These are phyloP conservation scores for Nycticebus coucang DNA, from an alignment of 2,113 vertebrate species.

Conservation along the genomic window DNA sequence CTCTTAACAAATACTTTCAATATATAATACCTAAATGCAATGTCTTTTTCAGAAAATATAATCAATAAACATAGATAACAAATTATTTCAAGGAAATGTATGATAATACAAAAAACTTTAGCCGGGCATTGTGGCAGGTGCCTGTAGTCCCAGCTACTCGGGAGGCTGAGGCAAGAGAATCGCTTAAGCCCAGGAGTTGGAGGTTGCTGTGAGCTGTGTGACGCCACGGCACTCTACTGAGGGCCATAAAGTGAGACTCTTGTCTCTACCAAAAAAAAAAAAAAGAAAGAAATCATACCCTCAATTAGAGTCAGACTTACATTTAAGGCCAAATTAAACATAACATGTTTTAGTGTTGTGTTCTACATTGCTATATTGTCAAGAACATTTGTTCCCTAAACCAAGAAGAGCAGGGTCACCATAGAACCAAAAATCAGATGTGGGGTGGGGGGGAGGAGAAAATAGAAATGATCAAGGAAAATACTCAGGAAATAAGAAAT, in stretches of 20 bases:
- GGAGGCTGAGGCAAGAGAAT: no score
- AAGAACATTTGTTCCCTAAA: neutral
- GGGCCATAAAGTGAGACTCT: no score
- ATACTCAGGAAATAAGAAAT: conserved; percentile 76
- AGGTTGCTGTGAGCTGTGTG: no score
- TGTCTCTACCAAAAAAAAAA: no score
- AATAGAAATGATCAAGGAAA: conserved; percentile 77
- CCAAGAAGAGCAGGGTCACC: conserved; percentile 11
- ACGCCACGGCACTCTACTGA: no score
- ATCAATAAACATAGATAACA: neutral
- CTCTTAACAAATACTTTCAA: conserved; percentile 31
- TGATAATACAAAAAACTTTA: neutral
- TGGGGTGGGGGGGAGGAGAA: conserved; percentile 66
- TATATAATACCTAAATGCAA: neutral
- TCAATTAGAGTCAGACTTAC: conserved; percentile 70
- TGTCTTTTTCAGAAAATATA: conserved; percentile 34
- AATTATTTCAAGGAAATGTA: neutral
- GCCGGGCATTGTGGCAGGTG: no score
- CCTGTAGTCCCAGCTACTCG: no score
- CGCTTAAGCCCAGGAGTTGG: no score
- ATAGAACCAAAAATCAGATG: conserved; percentile 54
- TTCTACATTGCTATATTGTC: neutral
- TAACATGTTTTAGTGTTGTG: neutral
- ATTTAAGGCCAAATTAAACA: conserved; percentile 52
- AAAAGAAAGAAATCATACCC: conserved; percentile 51